phyloP scores from a whole-genome alignment of 2,888 invertebrate species.

The Andrena bucephala region DNA sequence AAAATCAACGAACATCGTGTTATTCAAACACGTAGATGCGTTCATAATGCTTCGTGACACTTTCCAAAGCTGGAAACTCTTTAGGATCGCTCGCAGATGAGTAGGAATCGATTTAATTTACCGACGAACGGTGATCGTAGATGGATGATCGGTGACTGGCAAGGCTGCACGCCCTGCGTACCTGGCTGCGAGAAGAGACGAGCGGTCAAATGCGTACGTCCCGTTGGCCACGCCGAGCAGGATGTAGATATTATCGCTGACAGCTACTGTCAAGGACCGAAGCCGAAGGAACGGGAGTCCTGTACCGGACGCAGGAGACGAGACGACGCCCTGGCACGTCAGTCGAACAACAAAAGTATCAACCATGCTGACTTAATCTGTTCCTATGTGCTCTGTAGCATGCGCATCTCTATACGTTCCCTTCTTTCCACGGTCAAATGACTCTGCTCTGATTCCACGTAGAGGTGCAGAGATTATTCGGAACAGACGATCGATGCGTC shows the following conservation, averaged over 20 bases:
- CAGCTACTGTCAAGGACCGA: slow-evolving; percentile 77
- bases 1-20: neutral
- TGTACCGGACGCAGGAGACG: slow-evolving; percentile 70
- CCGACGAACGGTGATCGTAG: slow-evolving; percentile 63
- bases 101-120: slow-evolving; percentile 10
- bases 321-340: slow-evolving; percentile 22
- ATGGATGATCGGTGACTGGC: slow-evolving; percentile 83
- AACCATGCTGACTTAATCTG: neutral
- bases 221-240: slow-evolving; percentile 81
- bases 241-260: slow-evolving; percentile 80
- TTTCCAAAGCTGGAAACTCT: no score
- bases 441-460: neutral
- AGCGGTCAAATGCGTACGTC: slow-evolving; percentile 80
- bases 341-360: slow-evolving; percentile 28
- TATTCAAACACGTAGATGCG: no score
- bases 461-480: neutral
- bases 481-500: neutral
- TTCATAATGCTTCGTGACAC: no score
- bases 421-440: neutral
- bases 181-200: slow-evolving; percentile 73
- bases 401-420: neutral
- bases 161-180: slow-evolving; percentile 78
- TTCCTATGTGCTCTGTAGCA: no score
- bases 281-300: slow-evolving; percentile 76
- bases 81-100: no score